These are phyloP conservation scores for Meteorus sp. DNA, from an alignment of 1,140 invertebrate species.

Conservation along the genomic window DNA sequence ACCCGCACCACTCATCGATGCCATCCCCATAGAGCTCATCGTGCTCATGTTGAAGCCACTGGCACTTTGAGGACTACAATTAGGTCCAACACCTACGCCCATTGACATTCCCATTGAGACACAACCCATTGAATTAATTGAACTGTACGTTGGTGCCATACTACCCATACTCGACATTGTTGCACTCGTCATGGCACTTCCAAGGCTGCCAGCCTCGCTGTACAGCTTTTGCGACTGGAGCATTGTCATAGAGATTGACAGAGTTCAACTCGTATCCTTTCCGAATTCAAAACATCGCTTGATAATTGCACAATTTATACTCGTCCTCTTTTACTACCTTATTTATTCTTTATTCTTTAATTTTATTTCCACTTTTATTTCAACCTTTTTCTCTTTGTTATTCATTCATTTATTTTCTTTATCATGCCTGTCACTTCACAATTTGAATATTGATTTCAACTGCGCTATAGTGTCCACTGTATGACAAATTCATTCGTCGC, in stretches of 20 bases:
- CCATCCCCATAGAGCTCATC: slow-evolving; percentile 75
- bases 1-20: slow-evolving; percentile 58
- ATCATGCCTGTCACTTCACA: too few relatives aligned
- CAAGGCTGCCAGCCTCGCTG: slow-evolving; percentile 54
- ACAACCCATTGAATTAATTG: slow-evolving; percentile 79
- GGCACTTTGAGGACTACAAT: slow-evolving; percentile 68
- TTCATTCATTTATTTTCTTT: too few relatives aligned
- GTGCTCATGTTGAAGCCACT: slow-evolving; percentile 71
- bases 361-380: neutral
- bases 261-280: slow-evolving; percentile 20
- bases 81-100: slow-evolving; percentile 67
- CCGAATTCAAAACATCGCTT: slow-evolving; percentile 41
- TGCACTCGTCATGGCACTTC: slow-evolving; percentile 54
- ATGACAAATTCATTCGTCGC: too few relatives aligned
- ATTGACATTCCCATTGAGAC: slow-evolving; percentile 67
- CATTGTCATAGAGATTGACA: slow-evolving; percentile 54
- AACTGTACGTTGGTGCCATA: slow-evolving; percentile 71
- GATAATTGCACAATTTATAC: too few relatives aligned
- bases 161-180: slow-evolving; percentile 63
- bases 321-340: neutral
- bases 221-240: slow-evolving; percentile 62
- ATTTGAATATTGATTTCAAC: too few relatives aligned
- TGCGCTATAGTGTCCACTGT: too few relatives aligned
- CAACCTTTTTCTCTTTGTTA: too few relatives aligned
- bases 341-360: neutral